phyloP scores from a whole-genome alignment of 2,113 vertebrate genomes.

The Reinhardtius hippoglossoides region DNA sequence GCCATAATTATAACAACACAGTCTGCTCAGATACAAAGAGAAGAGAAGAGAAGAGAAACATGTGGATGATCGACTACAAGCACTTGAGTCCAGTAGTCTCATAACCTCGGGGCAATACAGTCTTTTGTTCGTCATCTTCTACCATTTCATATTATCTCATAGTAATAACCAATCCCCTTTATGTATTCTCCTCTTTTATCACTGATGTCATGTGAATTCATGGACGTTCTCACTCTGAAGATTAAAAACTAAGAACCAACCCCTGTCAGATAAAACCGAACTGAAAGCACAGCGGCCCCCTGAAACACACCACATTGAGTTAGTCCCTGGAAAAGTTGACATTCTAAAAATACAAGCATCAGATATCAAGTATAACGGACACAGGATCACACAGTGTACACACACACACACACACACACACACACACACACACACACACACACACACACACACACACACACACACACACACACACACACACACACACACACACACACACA shows the following conservation, averaged over 20 bases:
- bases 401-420: conserved; percentile 1
- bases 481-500: neutral
- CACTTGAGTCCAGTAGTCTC: conserved; percentile 25
- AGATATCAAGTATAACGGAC: conserved; percentile 2
- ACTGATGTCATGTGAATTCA: conserved; percentile 12
- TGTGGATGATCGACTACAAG: neutral
- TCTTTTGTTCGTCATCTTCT: neutral
- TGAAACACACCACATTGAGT: neutral
- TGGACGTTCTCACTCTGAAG: too few species aligned
- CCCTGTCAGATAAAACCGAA: too few species aligned
- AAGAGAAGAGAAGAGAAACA: conserved; percentile 6
- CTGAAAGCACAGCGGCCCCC: neutral
- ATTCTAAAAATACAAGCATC: neutral
- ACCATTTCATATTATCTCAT: conserved; percentile 35
- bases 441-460: conserved; percentile 1
- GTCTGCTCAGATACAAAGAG: conserved; percentile 1
- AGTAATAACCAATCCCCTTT: conserved; percentile 5
- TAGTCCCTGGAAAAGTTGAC: conserved; percentile 11
- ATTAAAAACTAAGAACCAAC: too few species aligned
- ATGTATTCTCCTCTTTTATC: conserved; percentile 24
- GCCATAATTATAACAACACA: conserved; percentile 52
- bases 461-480: conserved; percentile 3
- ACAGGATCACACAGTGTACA: neutral
- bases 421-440: conserved; percentile 14
- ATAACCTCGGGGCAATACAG: conserved; percentile 36